phyloP scores from a whole-genome alignment of 1,140 invertebrate species.

The Neoseiulus cucumeris region DNA sequence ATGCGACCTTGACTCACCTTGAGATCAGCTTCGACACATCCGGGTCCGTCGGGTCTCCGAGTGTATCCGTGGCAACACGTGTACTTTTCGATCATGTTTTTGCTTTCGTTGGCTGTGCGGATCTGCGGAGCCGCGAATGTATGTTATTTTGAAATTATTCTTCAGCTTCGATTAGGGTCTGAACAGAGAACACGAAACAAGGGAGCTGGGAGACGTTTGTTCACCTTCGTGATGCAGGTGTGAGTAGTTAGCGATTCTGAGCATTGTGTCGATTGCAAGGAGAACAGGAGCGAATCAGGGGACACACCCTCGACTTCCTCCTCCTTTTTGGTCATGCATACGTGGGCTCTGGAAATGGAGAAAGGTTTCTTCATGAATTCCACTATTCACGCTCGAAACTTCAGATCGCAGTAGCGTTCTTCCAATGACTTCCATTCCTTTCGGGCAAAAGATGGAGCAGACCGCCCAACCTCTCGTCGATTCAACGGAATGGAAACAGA shows the following conservation, averaged over 20 bases:
- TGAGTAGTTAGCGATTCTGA: background rate
- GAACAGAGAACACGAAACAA: too few species aligned
- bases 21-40: slow-evolving; percentile 9
- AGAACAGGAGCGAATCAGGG: background rate
- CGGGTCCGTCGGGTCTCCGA: background rate
- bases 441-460: too few species aligned
- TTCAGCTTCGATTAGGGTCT: too few species aligned
- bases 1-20: background rate
- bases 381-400: too few species aligned
- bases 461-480: too few species aligned
- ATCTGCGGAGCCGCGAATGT: background rate
- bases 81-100: background rate
- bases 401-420: too few species aligned
- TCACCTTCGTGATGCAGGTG: slow-evolving; percentile 2
- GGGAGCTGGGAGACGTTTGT: background rate
- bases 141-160: too few species aligned
- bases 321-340: slow-evolving; percentile 3
- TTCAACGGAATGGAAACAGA: too few species aligned
- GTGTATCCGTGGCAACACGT: background rate
- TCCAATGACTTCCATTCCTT: too few species aligned
- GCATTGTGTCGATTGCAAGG: slow-evolving; percentile 4
- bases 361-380: too few species aligned
- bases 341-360: background rate
- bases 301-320: slow-evolving; percentile 3
- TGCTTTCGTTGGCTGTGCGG: slow-evolving; percentile 8